Conservation (phyloP, 92 coral and sea anemone genomes). For the Actinernus sp. region DNA sequence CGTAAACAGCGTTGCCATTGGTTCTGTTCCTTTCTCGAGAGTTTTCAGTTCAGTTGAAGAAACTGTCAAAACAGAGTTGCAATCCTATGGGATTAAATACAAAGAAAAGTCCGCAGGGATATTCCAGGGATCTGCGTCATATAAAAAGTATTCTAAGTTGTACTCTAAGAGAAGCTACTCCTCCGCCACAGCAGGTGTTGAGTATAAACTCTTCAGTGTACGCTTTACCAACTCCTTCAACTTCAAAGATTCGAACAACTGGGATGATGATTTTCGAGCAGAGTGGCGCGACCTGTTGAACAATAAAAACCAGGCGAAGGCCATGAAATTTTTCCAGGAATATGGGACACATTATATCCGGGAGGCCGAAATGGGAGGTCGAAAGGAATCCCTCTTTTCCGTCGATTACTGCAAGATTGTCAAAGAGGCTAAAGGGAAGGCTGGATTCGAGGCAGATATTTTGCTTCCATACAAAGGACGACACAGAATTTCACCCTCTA, state of each 20-base stretch:
- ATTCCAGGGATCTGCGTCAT: conserved; percentile 2
- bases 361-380: conserved; percentile 18
- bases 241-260: conserved; percentile 4
- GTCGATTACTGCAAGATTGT: conserved; percentile 9
- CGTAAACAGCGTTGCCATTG: no score
- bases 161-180: not conserved
- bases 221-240: conserved; percentile 16
- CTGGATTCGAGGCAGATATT: not conserved
- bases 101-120: conserved; percentile 6
- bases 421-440: not conserved
- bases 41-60: no score
- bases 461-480: conserved; percentile 7
- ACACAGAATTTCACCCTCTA: no score
- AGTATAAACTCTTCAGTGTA: conserved; percentile 6
- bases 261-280: conserved; percentile 3
- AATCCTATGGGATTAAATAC: no score
- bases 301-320: not conserved
- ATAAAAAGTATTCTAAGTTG: not conserved
- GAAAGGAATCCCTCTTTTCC: conserved; percentile 14
- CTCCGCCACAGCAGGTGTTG: conserved; percentile 14
- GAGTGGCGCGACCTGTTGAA: not conserved
- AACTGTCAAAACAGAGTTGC: no score
- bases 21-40: no score
- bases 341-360: conserved; percentile 13
- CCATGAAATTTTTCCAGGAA: conserved; percentile 17